Conservation (phyloP, 1,140 invertebrate species). For the Procambarus virginalis region DNA sequence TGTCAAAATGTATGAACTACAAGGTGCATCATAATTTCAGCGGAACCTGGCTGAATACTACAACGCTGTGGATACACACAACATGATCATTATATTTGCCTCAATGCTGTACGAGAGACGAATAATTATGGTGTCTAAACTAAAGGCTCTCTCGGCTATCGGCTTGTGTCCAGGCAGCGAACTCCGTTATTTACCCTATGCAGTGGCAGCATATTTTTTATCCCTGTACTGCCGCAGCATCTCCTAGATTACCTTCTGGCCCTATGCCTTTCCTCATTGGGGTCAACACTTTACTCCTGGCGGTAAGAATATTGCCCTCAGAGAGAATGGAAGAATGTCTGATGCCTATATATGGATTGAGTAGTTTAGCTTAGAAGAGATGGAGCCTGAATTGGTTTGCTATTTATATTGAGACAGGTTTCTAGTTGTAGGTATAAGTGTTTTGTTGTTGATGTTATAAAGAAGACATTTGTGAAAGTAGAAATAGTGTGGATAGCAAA, state of each 20-base stretch:
- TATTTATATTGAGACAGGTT: no score
- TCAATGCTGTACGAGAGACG: conserved; percentile 94
- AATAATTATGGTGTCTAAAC: conserved; percentile 91
- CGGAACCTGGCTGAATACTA: conserved; percentile 97
- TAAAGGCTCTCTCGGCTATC: conserved; percentile 89
- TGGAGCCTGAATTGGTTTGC: no score
- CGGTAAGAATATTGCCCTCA: conserved; percentile 77
- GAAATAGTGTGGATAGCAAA: no score
- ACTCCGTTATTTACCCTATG: conserved; percentile 96
- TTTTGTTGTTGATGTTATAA: no score
- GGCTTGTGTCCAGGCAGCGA: conserved; percentile 94
- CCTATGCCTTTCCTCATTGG: conserved; percentile 80
- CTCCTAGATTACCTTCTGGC: conserved; percentile 89
- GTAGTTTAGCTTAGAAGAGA: no score
- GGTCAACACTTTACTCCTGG: conserved; percentile 86
- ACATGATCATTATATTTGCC: conserved; percentile 95
- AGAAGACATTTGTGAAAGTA: no score
- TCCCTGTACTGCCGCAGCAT: conserved; percentile 90
- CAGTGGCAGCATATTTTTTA: conserved; percentile 99
- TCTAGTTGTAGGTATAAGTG: no score
- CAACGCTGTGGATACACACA: conserved; percentile 91
- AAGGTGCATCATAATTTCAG: conserved; percentile 78
- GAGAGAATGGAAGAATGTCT: no score
- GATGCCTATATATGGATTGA: no score
- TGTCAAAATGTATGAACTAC: neutral